Base-by-base conservation (phyloP, 2,888 invertebrate genomes). In the Lepidonotus clava region DNA sequence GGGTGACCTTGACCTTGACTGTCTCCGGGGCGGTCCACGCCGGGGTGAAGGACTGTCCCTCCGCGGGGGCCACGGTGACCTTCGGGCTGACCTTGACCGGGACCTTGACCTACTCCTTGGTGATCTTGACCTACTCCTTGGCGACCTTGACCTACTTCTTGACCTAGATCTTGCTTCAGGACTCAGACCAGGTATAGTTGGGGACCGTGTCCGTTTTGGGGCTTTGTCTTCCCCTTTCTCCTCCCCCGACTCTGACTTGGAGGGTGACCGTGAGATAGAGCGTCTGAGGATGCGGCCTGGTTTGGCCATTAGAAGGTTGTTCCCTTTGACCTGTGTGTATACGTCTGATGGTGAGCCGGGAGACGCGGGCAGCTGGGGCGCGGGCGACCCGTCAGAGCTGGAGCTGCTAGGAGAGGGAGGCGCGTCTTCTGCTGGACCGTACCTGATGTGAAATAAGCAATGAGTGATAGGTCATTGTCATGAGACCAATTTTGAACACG, bases 201-300 rank as follows among this genome's bases (percentile, higher is more conserved):
- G 5, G 56, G 21, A n/a, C 5, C 14, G 18, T 4, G 71, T 36
- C 14, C 34, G 21, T 28, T 24, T 2, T 34, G 38, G 38, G 21
- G 18, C 32, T n/a, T 76, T 76, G 34, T 76, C 38, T 34, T 40
- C 76, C 1, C 14, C 18, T n/a, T 38, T 38, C 4, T 71, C 71
- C 11, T 6, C 71, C 5, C 46, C 46, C 1, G 80, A 80, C 18
- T 46, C 80, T 32, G 80, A 41, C 46, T 18, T 8, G 4, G 80
- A 80, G 28, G 46, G 41, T n/a, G 80, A 80, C 8, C 24, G 41
- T 11, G 80, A 80, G 28, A 80, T 1, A 21, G 80, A 80, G n/a
- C 34, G 24, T 28, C 80, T 41, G 24, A 80, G 51, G 28, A 80
- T 80, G 80, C 80, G 80, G 80, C 80, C 80, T 2, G 80, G 80